Percentiles rank a stretch among this genome's conserved stretches.
Conservation (phyloP, 1,140 invertebrate genomes). For the Rhysida immarginata region DNA sequence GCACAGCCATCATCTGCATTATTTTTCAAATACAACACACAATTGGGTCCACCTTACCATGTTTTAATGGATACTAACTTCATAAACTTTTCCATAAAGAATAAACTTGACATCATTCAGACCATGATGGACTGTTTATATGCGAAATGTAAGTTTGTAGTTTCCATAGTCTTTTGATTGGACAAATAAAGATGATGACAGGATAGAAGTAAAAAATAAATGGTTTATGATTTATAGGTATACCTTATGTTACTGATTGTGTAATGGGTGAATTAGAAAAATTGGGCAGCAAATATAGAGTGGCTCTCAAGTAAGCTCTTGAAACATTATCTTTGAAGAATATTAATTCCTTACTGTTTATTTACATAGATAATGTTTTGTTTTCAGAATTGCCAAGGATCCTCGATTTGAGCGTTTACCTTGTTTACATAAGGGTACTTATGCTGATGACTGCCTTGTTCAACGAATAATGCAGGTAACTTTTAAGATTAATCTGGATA, state of each 20-base stretch:
- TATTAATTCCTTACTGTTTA: too few species aligned
- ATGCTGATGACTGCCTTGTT: conserved; percentile 97
- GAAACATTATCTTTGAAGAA: background rate
- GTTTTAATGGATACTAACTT: conserved; percentile 97
- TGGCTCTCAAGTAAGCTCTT: conserved; percentile 56
- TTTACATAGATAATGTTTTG: too few species aligned
- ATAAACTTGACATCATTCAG: conserved; percentile 91
- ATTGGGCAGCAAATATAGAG: conserved; percentile 83
- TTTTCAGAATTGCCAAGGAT: conserved; percentile 79
- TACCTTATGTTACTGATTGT: conserved; percentile 97
- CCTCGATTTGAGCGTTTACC: conserved; percentile 78
- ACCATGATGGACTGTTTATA: conserved; percentile 99
- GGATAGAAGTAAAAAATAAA: too few species aligned
- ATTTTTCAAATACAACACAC: conserved; percentile 98
- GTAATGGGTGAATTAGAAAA: conserved; percentile 98
- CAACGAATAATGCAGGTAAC: conserved; percentile 82
- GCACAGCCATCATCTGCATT: conserved; percentile 79
- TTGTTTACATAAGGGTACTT: conserved; percentile 95
- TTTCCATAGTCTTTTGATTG: too few species aligned
- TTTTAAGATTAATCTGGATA: too few species aligned
- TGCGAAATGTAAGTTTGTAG: conserved; percentile 84
- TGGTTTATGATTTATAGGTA: conserved; percentile 47
- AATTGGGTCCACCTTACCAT: conserved; percentile 94
- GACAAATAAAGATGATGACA: too few species aligned
- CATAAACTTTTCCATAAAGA: conserved; percentile 97